Base-by-base conservation (phyloP, 2,888 invertebrate genomes). In the Odontocolon sp. region DNA sequence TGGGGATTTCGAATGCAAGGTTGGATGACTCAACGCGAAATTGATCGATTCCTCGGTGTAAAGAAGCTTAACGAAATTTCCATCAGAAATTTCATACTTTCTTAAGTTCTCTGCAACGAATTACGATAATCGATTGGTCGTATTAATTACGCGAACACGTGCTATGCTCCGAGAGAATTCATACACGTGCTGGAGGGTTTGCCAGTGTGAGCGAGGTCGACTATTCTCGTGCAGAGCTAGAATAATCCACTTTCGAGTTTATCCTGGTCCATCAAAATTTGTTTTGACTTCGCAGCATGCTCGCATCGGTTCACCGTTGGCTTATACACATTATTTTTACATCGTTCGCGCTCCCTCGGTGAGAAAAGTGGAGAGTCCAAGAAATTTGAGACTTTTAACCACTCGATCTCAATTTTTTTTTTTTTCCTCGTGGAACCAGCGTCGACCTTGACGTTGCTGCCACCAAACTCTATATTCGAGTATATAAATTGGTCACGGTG, bases 191-290 rank as follows among this genome's bases (percentile, higher is more conserved):
- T 8, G 40, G 2, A 9, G 1, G 1, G 9, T 14, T 26, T 8
- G 9, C 16, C 6, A 33, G 54, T 14, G 18, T 14, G 26, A 16
- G 42, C 59, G 59, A 59, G 59, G 59, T 40, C 59, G 59, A 28
- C 59, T 40, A 59, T 59, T 59, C 28, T 42, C 54, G 59, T 42
- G 28, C 28, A 42, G 31, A 42, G 42, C 21, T 9, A 26, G 36
- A 64, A 64, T 26, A 64, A 64, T 26, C 38, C 50, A 36, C 4
- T 8, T 26, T 31, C 11, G 31, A 33, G 42, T 67, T 67, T 56
- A 67, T 42, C 31, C n/a, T n/a, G 38, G 4, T 6, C 21, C n/a
- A 33, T 67, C 23, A 67, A 67, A 47, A 54, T 54, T 42, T 67
- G 31, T 67, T 67, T 67, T 67, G 31, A 67, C 42, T 56, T 14